Base-by-base conservation (phyloP, 2,113 vertebrate species). In the Entelurus aequoreus region DNA sequence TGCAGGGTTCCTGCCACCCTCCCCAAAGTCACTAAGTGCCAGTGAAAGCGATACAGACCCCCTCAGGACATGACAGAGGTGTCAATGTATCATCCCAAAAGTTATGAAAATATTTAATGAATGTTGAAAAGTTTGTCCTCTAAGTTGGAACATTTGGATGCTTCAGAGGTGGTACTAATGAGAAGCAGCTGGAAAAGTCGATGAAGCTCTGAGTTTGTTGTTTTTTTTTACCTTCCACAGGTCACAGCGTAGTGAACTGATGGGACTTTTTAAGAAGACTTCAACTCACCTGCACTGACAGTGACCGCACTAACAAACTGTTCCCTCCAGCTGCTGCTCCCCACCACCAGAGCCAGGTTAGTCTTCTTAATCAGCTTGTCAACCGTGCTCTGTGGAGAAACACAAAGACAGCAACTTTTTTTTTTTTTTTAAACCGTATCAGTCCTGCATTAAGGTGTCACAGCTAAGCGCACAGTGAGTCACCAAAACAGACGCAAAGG, bases 341-440 rank as follows among this genome's bases (percentile, higher is more conserved):
- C 91, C 76, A 93, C 92, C 66, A 93, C 92, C 78, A 93, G 82
- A 36, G 92, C 91, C 77, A 93, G 84, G 81, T 93, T 93, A 0
- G 92, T 92, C 86, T 93, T 93, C 82, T 93, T 93, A 52, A 93
- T 93, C 79, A 93, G 84, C 81, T 93, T 93, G 78, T 93, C 92
- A 72, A 93, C 92, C 0, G 91, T 93, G 84, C 88, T 93, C 92
- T 93, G 79, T 46, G 62, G 68, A 62, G 8, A 36, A 8, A 38
- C 53, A 72, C 63, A 10, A 28, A 9, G 59, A 15, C 5, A 37
- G n/a, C 16, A 21, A 54, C 21, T 4, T 16, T 28, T 1, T 28
- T 28, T 28, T 2, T 28, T 28, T 28, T 28, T 28, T 28, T 10
- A 46, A 14, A 48, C 15, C 12, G 35, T 16, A 14, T 48, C 36